Conservation (phyloP, 2,888 invertebrate species). For the Punctoribates punctum region DNA sequence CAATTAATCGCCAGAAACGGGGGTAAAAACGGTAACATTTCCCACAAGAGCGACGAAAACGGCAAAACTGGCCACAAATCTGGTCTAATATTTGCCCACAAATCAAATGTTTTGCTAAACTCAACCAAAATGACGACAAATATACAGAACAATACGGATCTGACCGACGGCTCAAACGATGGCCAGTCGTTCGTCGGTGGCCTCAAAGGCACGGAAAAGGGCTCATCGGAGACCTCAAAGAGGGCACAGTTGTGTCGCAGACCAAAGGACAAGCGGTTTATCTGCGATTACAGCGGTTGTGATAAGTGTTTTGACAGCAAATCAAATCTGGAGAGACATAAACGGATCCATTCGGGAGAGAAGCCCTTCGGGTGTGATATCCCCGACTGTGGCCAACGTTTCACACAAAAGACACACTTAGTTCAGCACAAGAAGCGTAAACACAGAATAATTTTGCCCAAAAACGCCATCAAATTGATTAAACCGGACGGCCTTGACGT, state of each 20-base stretch:
- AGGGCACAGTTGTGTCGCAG: background rate
- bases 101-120: no score
- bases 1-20: background rate
- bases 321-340: background rate
- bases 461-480: no score
- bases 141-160: no score
- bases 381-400: background rate
- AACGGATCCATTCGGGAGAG: background rate
- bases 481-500: no score
- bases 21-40: background rate
- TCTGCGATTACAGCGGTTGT: background rate
- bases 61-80: no score
- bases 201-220: background rate
- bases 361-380: background rate
- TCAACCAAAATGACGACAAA: no score
- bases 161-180: no score
- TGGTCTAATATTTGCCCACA: no score
- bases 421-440: background rate
- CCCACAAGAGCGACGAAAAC: no score
- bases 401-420: slow-evolving; percentile 9
- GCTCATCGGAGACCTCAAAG: background rate
- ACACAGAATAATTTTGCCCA: background rate
- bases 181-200: no score
- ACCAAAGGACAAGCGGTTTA: background rate
- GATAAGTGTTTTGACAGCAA: background rate